These are phyloP conservation scores for Anguilla rostrata DNA, from an alignment of 2,113 vertebrate species.

Conservation along the genomic window DNA sequence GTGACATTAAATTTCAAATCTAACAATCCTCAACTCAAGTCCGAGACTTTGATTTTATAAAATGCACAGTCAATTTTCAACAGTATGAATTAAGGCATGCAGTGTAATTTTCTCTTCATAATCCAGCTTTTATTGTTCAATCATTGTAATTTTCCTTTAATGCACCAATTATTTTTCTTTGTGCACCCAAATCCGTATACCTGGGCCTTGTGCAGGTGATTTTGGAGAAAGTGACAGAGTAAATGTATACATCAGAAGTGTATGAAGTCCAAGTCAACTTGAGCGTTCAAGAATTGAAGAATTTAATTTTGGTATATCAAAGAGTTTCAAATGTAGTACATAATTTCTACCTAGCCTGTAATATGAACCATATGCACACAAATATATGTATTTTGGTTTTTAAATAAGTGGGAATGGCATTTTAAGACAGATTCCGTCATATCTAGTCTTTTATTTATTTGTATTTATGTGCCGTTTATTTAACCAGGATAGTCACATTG, in stretches of 20 bases:
- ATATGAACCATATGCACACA: not conserved
- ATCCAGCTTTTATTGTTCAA: no score
- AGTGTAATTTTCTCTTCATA: not conserved
- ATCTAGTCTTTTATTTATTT: no score
- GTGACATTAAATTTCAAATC: not conserved
- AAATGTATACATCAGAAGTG: not conserved
- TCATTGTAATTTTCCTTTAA: no score
- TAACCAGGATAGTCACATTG: no score
- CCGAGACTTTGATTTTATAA: not conserved
- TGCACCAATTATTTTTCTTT: not conserved
- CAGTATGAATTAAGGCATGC: not conserved
- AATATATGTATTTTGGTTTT: not conserved
- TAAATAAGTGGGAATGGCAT: no score
- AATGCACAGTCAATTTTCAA: not conserved
- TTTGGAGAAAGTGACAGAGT: conserved; percentile 15
- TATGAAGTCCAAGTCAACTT: conserved; percentile 30
- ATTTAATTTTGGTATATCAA: not conserved
- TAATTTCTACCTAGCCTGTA: not conserved
- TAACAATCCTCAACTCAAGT: no score
- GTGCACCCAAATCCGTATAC: not conserved
- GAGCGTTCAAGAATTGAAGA: not conserved
- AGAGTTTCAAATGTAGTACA: conserved; percentile 18
- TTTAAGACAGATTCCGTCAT: no score
- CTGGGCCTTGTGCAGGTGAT: not conserved
- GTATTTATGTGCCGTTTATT: no score